Evolutionary conservation across 2,797 vertebrate genomes (phyloP).

Genomic region (Danio tinwini): DNA sequence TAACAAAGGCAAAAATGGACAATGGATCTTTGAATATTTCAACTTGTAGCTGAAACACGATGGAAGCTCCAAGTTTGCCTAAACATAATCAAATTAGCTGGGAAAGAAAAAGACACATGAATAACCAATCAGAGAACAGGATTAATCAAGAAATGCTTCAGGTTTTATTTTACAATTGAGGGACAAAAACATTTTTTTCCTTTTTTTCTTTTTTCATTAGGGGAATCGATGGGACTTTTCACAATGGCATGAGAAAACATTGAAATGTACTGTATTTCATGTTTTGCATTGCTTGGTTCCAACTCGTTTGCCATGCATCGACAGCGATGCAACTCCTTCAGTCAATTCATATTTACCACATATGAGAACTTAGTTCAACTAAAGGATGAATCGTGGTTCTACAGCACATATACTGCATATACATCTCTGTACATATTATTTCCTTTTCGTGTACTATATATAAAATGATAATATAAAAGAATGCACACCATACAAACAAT

Average conservation of each 20-base stretch:
- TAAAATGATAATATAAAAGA: conserved; percentile 99
- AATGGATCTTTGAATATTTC: conserved; percentile 13
- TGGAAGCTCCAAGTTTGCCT: not conserved
- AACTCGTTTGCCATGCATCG: conserved; percentile 88
- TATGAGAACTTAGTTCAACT: conserved; percentile 90
- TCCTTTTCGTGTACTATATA: conserved; percentile 81
- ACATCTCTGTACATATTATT: conserved; percentile 71
- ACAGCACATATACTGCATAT: conserved; percentile 94
- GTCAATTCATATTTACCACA: conserved; percentile 92
- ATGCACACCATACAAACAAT: conserved; percentile 98
- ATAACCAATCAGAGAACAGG: conserved; percentile 68
- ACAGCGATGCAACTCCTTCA: conserved; percentile 88
- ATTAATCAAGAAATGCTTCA: conserved; percentile 91
- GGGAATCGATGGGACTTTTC: conserved; percentile 79
- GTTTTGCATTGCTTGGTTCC: conserved; percentile 86
- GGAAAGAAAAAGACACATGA: not conserved
- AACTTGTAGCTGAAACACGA: not conserved
- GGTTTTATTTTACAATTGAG: conserved; percentile 99
- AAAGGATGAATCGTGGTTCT: conserved; percentile 84
- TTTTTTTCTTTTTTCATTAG: conserved; percentile 85
- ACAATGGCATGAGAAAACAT: conserved; percentile 95
- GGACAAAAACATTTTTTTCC: conserved; percentile 89
- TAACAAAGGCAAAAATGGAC: conserved; percentile 21
- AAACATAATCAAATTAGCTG: not conserved
- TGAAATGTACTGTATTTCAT: conserved; percentile 86